Conservation (phyloP, 1,140 invertebrate species). For the Pomacea maculata region DNA sequence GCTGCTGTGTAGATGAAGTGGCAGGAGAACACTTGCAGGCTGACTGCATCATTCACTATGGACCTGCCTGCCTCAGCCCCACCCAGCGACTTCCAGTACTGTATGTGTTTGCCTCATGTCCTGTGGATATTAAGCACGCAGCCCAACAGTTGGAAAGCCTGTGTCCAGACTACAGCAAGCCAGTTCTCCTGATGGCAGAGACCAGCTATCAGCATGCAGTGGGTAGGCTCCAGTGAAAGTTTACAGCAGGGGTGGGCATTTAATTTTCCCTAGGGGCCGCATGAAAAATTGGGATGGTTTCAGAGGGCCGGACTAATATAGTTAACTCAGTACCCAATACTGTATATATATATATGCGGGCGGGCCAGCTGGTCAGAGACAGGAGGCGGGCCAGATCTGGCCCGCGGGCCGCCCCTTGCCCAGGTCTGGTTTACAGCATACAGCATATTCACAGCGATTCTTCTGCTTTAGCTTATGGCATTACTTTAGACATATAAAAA, state of each 20-base stretch:
- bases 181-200: slow-evolving; percentile 79
- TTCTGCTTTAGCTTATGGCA: neutral
- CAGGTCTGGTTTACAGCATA: neutral
- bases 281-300: too few relatives aligned
- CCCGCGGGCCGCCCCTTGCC: too few relatives aligned
- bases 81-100: slow-evolving; percentile 70
- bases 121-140: slow-evolving; percentile 52
- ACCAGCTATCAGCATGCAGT: slow-evolving; percentile 75
- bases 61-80: slow-evolving; percentile 84
- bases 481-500: too few relatives aligned
- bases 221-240: slow-evolving; percentile 65
- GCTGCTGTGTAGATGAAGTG: slow-evolving; percentile 94
- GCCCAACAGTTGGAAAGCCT: slow-evolving; percentile 35
- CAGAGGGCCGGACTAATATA: too few relatives aligned
- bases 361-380: too few relatives aligned
- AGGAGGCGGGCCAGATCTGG: too few relatives aligned
- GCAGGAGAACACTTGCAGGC: slow-evolving; percentile 85
- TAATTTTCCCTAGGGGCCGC: too few relatives aligned
- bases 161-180: slow-evolving; percentile 51
- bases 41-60: slow-evolving; percentile 91
- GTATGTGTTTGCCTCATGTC: slow-evolving; percentile 69
- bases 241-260: too few relatives aligned
- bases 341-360: too few relatives aligned
- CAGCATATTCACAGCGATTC: neutral
- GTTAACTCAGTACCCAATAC: neutral